These are phyloP conservation scores for Anguilla anguilla DNA, from an alignment of 2,797 vertebrate genomes.

Conservation along the genomic window DNA sequence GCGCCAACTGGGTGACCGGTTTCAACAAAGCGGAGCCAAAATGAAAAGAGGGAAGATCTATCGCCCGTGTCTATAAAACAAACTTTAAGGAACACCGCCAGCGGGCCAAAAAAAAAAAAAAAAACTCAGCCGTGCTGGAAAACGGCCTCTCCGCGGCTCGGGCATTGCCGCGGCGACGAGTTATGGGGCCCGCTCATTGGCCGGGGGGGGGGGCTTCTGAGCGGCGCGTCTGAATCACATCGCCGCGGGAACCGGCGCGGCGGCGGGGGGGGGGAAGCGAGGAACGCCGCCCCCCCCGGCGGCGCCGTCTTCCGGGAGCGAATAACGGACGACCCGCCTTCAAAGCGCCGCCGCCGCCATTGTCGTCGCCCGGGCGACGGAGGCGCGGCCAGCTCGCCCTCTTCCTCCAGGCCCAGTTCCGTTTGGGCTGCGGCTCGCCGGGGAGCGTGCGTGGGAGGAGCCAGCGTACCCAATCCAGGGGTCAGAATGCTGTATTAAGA, in stretches of 20 bases:
- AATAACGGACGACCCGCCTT: not conserved
- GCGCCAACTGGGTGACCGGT: conserved; percentile 11
- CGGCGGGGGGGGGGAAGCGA: not conserved
- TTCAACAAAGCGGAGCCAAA: conserved; percentile 1
- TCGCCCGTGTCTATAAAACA: conserved; percentile 9
- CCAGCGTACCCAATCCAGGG: not conserved
- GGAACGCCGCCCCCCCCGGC: not conserved
- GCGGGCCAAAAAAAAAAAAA: not conserved
- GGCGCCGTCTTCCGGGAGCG: not conserved
- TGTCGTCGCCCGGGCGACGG: not conserved
- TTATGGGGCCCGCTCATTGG: not conserved
- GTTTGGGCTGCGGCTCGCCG: not conserved
- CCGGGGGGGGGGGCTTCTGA: conserved; percentile 9
- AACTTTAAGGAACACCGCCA: not conserved
- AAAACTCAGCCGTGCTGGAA: not conserved
- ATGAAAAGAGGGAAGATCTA: conserved; percentile 18
- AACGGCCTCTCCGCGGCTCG: not conserved
- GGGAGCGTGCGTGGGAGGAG: not conserved
- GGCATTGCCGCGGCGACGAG: conserved; percentile 16
- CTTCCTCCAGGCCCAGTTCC: not conserved
- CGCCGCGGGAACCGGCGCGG: not conserved
- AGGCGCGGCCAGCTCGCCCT: not conserved
- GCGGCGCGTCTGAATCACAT: conserved; percentile 20
- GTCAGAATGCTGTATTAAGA: not conserved
- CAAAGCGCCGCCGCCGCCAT: not conserved